phyloP scores from a whole-genome alignment of 30 jellyfish, hydroid and myxozoan species.

The Mastigias papua region DNA sequence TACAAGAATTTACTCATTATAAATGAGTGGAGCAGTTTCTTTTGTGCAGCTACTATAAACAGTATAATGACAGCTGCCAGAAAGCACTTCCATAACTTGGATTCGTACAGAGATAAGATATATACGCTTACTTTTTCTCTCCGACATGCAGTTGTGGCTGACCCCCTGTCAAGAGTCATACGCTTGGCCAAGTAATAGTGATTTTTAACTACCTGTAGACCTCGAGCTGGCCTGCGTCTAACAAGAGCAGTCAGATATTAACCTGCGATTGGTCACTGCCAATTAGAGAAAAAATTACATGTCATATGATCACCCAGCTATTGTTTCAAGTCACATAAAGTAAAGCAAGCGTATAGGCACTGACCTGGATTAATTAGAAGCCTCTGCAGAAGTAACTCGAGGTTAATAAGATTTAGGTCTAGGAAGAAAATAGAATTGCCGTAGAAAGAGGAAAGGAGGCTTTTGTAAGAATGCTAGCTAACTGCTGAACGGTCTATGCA shows the following conservation, averaged over 20 bases:
- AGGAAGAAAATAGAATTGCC: no score
- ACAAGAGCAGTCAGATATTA: not conserved
- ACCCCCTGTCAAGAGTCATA: not conserved
- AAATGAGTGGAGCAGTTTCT: no score
- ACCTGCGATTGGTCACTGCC: constrained; percentile 29
- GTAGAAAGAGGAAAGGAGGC: not conserved
- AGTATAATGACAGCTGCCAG: no score
- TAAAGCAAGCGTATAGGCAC: constrained; percentile 16
- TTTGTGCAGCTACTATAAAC: no score
- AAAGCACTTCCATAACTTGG: not conserved
- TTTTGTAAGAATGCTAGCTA: not conserved
- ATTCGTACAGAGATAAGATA: not conserved
- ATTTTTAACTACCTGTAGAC: not conserved
- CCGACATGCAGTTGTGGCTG: not conserved
- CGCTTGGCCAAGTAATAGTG: constrained; percentile 3
- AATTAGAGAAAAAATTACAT: not conserved
- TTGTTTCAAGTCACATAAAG: constrained; percentile 29
- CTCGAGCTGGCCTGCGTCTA: constrained; percentile 1
- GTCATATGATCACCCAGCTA: constrained; percentile 27
- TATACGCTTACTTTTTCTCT: not conserved
- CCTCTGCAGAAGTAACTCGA: constrained; percentile 21
- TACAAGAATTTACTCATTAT: not conserved
- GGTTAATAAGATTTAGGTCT: constrained; percentile 9
- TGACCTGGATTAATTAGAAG: constrained; percentile 47
- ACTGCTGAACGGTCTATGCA: not conserved